These are phyloP conservation scores for Orthonychiurus folsomi DNA, from an alignment of 2,888 invertebrate genomes.

Conservation along the genomic window DNA sequence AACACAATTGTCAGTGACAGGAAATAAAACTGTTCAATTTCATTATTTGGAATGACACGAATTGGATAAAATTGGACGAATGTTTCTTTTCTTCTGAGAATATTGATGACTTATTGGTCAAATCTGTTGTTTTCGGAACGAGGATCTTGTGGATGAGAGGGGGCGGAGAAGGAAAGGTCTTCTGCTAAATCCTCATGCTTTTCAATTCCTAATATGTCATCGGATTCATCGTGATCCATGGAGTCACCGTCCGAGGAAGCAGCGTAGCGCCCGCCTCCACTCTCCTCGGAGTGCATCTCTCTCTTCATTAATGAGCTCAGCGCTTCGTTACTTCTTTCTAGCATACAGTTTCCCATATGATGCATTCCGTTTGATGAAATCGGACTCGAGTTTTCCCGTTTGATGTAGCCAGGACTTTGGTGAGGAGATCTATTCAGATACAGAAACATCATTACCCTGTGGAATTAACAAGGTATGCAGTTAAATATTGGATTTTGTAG, in stretches of 20 bases:
- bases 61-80: conserved; percentile 4
- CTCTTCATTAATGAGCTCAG: conserved; percentile 36
- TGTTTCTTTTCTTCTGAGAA: background rate
- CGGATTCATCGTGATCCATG: conserved; percentile 37
- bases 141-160: conserved; percentile 28
- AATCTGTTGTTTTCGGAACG: conserved; percentile 26
- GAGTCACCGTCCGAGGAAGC: conserved; percentile 37
- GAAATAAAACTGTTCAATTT: too few species aligned
- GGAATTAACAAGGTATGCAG: too few species aligned
- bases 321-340: conserved; percentile 24
- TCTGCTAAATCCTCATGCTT: conserved; percentile 40
- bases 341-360: conserved; percentile 24
- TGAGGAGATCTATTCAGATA: conserved; percentile 27
- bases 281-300: conserved; percentile 36
- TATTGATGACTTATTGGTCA: conserved; percentile 37
- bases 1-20: too few species aligned
- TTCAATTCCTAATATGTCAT: conserved; percentile 33
- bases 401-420: conserved; percentile 38
- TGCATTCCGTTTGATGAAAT: conserved; percentile 35
- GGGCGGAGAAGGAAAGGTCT: conserved; percentile 40
- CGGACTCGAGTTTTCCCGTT: conserved; percentile 37
- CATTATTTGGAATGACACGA: conserved; percentile 19
- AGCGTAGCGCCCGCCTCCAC: conserved; percentile 35
- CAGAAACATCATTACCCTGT: too few species aligned
- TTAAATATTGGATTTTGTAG: too few species aligned